Conservation (phyloP, 2,113 vertebrate species). For the Siphamia tubifer region DNA sequence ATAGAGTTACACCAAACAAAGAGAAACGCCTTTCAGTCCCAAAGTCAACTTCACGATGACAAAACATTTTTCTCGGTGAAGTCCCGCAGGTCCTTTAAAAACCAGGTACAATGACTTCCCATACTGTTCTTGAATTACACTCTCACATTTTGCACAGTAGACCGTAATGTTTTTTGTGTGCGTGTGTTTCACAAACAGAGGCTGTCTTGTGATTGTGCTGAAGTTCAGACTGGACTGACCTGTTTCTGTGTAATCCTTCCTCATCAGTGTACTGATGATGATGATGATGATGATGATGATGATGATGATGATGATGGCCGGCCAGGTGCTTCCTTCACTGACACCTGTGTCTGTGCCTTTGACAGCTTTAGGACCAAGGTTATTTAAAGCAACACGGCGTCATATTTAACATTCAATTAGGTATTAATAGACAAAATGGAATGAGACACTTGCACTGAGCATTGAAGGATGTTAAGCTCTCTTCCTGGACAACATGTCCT, state of each 20-base stretch:
- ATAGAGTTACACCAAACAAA: neutral
- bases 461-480: constrained; percentile 30
- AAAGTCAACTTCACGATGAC: neutral
- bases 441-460: constrained; percentile 14
- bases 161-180: constrained; percentile 9
- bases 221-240: constrained; percentile 42
- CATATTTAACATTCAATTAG: constrained; percentile 27
- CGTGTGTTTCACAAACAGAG: constrained; percentile 22
- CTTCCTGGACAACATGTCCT: constrained; percentile 31
- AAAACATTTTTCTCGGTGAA: neutral
- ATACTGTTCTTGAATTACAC: neutral
- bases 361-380: neutral
- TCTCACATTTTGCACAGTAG: neutral
- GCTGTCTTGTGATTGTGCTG: constrained; percentile 15
- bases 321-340: constrained; percentile 32
- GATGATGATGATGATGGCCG: constrained; percentile 29
- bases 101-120: neutral
- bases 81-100: neutral
- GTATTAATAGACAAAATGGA: constrained; percentile 30
- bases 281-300: constrained; percentile 29
- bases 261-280: constrained; percentile 26
- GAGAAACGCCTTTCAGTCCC: neutral
- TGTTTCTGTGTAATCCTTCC: constrained; percentile 49
- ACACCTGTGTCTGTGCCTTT: constrained; percentile 14
- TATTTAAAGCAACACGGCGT: constrained; percentile 34